phyloP scores from a whole-genome alignment of 1,140 invertebrate species.

The Drosophila micromelanica region DNA sequence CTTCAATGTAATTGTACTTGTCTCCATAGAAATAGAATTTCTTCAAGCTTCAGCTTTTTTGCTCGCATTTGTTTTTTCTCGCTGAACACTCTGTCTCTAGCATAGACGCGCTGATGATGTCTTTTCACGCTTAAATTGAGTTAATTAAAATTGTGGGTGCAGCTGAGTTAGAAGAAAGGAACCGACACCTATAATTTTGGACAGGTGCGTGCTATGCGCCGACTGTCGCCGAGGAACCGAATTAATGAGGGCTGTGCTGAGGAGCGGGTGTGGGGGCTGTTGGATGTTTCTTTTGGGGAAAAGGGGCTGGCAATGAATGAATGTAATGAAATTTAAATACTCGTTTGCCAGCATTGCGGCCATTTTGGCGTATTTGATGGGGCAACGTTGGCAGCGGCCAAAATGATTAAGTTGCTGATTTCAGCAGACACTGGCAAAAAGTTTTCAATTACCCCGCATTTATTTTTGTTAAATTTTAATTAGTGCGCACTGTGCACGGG shows the following conservation, averaged over 20 bases:
- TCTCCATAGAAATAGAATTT: conserved; percentile 10
- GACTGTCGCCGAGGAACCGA: conserved; percentile 49
- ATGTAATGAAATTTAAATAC: conserved; percentile 68
- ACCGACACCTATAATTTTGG: conserved; percentile 41
- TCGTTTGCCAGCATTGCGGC: conserved; percentile 32
- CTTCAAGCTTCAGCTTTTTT: background rate
- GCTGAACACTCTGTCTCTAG: background rate
- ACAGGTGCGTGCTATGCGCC: conserved; percentile 30
- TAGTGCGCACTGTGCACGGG: conserved; percentile 50
- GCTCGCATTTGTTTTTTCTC: background rate
- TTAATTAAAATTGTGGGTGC: conserved; percentile 56
- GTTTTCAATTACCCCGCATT: conserved; percentile 80
- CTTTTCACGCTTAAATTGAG: conserved; percentile 65
- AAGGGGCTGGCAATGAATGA: conserved; percentile 36
- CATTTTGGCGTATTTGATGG: conserved; percentile 23
- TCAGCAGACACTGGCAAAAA: conserved; percentile 55
- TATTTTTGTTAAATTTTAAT: conserved; percentile 82
- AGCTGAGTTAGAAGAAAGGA: conserved; percentile 17
- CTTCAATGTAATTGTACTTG: conserved; percentile 5
- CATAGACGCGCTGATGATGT: conserved; percentile 66
- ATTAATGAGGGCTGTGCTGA: conserved; percentile 63
- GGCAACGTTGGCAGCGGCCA: background rate
- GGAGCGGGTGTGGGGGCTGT: background rate
- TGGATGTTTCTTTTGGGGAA: background rate
- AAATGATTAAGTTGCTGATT: conserved; percentile 62